Conservation (phyloP, 2,797 vertebrate genomes). For the Sarcoramphus papa region DNA sequence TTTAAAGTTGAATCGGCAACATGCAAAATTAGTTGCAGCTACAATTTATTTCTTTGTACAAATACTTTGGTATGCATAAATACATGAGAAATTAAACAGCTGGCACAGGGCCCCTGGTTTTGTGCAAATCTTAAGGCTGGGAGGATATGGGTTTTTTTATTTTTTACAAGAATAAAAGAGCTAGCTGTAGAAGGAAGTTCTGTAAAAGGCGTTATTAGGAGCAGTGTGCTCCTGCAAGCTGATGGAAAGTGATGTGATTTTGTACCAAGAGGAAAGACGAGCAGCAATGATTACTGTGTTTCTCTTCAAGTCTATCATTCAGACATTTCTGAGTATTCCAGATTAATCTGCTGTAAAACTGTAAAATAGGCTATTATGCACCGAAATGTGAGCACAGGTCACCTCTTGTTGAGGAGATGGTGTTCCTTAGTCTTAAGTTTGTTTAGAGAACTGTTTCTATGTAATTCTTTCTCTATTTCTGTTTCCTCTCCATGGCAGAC, state of each 20-base stretch:
- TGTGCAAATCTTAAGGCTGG: not conserved
- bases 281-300: not conserved
- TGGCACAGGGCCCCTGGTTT: not conserved
- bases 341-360: not conserved
- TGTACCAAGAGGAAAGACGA: not conserved
- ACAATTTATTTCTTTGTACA: slow-evolving; percentile 10
- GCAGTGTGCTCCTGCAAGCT: not conserved
- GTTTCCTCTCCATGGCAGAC: not conserved
- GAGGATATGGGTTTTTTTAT: not conserved
- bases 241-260: not conserved
- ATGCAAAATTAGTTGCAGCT: not conserved
- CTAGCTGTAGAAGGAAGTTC: not conserved
- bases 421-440: not conserved
- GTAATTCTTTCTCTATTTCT: not conserved
- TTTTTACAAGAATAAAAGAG: not conserved
- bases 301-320: not conserved
- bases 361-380: not conserved
- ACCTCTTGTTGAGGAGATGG: not conserved
- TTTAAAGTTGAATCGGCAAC: not conserved
- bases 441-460: not conserved
- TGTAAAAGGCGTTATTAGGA: not conserved
- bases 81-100: slow-evolving; percentile 9
- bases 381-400: not conserved
- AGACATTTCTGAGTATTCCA: not conserved
- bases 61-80: not conserved